Base-by-base conservation (phyloP, 2,113 vertebrate genomes). In the Ptilorrhoa leucosticta region DNA sequence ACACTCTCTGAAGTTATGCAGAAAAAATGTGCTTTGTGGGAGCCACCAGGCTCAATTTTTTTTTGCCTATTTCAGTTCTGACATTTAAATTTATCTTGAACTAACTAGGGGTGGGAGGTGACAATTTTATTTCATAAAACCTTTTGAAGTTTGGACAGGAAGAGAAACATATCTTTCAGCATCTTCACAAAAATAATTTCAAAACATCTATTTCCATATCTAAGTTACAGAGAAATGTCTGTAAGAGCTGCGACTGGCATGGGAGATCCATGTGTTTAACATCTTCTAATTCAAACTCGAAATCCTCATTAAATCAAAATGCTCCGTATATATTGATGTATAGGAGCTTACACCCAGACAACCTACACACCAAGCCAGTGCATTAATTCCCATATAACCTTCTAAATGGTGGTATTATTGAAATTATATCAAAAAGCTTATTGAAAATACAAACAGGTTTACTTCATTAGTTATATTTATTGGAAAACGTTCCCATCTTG, bases 41-140 rank as follows among this genome's bases (percentile, higher is more conserved):
- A 92, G 69, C 57, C 78, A 93, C 44, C 3, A 30, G 66, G 39
- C 88, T 87, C 56, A 58, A 26, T 0, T 10, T 70, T 64, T 72
- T 70, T 85, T 78, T 65, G 20, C 61, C 40, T 71, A 13, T 83
- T 93, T 92, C 82, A 60, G 73, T 87, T 90, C 69, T 85, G 88
- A 58, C 65, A 78, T 84, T 71, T 93, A 92, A 82, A 94, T 93
- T 78, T 91, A 75, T 87, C 82, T 87, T 16, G 4, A 92, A 87
- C 65, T 82, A 84, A 73, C 65, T 42, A 53, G 20, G 21, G 70
- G 91, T 90, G 75, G 93, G 91, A 93, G 65, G 88, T 85, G 85
- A 70, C 82, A 90, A 85, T 64, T 93, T 92, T 75, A 48, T 79
- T 96, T 92, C 82, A 92, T 65, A 87, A 82, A 93, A 82, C 50